A percentile compares a stretch with the other conserved stretches of the same genome.
Conservation (phyloP, 92 coral and sea anemone genomes). For the Palythoa grandis region DNA sequence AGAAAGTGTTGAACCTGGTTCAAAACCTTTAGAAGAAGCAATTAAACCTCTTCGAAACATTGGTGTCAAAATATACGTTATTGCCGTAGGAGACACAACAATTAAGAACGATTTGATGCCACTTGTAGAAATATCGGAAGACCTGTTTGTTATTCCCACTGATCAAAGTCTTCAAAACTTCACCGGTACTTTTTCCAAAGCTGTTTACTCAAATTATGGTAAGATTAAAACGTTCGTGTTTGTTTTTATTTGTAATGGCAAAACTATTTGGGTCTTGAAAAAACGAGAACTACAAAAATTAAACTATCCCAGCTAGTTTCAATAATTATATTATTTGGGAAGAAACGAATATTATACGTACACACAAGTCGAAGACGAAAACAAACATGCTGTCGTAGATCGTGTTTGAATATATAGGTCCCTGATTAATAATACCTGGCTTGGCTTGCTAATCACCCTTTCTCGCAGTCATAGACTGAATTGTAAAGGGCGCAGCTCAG, state of each 20-base stretch:
- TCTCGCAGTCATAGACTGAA: too few relatives aligned
- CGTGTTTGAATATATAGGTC: too few relatives aligned
- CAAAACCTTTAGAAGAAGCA: slow-evolving; percentile 67
- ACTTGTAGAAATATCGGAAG: slow-evolving; percentile 56
- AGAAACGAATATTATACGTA: too few relatives aligned
- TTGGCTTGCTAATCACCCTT: too few relatives aligned
- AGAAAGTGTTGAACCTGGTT: slow-evolving; percentile 76
- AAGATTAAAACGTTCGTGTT: background rate
- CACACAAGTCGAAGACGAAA: too few relatives aligned
- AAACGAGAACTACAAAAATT: too few relatives aligned
- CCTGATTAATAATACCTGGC: too few relatives aligned
- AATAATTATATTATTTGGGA: background rate
- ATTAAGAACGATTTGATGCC: slow-evolving; percentile 53
- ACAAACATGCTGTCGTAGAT: background rate
- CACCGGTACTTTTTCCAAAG: slow-evolving; percentile 58
- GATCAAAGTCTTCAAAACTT: slow-evolving; percentile 53
- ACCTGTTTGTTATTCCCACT: slow-evolving; percentile 49
- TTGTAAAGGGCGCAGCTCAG: too few relatives aligned
- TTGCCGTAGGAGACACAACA: slow-evolving; percentile 60
- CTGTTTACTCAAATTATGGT: slow-evolving; percentile 59
- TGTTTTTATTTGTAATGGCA: background rate
- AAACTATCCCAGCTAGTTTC: too few relatives aligned
- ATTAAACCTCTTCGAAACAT: slow-evolving; percentile 57
- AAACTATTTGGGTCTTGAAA: background rate
- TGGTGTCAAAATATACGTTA: slow-evolving; percentile 66